These are phyloP conservation scores for Spodoptera litura DNA, from an alignment of 1,140 invertebrate genomes.

Conservation along the genomic window DNA sequence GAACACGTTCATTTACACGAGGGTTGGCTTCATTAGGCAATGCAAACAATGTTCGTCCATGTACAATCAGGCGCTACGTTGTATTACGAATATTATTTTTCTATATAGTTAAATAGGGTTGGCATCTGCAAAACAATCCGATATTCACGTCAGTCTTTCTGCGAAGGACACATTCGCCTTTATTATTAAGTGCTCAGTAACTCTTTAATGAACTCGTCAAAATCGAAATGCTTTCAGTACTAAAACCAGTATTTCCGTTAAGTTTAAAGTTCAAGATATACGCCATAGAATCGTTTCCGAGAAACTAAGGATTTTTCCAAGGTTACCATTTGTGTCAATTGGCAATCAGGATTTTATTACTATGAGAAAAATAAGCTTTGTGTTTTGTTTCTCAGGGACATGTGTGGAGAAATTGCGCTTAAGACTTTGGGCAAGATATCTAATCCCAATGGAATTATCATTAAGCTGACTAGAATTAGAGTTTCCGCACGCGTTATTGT, in stretches of 20 bases:
- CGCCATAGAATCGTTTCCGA: background rate
- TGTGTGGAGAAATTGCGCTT: too few species aligned
- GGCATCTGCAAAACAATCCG: background rate
- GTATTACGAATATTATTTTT: background rate
- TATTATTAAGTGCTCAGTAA: constrained; percentile 45
- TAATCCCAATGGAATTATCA: too few species aligned
- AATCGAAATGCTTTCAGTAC: constrained; percentile 34
- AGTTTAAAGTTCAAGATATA: constrained; percentile 15
- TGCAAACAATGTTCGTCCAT: constrained; percentile 30
- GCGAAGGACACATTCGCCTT: constrained; percentile 27
- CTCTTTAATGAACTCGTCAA: constrained; percentile 4
- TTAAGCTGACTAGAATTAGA: too few species aligned
- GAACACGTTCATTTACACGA: constrained; percentile 16
- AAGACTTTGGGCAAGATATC: too few species aligned
- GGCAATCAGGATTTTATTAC: constrained; percentile 12
- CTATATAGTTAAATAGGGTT: constrained; percentile 7
- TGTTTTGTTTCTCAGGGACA: too few species aligned
- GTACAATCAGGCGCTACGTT: constrained; percentile 7
- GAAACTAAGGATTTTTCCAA: background rate
- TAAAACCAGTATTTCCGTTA: constrained; percentile 8
- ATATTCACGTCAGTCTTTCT: constrained; percentile 8
- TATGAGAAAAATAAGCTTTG: too few species aligned
- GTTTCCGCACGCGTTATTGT: too few species aligned
- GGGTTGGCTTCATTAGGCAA: constrained; percentile 33
- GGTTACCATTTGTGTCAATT: background rate